Evolutionary conservation across 1,140 invertebrate species (phyloP).

Genomic region (Lethocerus indicus): DNA sequence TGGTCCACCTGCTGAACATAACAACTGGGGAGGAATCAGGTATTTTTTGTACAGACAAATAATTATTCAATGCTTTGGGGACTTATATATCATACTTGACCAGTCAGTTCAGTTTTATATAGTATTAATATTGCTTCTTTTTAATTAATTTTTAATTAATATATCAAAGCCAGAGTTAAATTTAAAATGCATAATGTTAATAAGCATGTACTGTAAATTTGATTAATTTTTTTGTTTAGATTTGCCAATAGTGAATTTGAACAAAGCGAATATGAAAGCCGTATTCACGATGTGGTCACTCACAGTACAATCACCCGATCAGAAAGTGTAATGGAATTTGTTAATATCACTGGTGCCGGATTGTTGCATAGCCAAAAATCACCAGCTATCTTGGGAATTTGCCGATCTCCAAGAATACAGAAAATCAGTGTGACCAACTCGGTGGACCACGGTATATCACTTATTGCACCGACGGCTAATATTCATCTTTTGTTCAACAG

Average conservation of each 20-base stretch:
- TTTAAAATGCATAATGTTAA: too few species aligned
- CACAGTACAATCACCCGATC: constrained; percentile 44
- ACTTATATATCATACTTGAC: too few species aligned
- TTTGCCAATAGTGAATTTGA: constrained; percentile 84
- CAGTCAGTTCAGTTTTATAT: too few species aligned
- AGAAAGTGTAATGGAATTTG: constrained; percentile 63
- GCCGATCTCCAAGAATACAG: constrained; percentile 64
- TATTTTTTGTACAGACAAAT: constrained; percentile 16
- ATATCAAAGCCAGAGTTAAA: too few species aligned
- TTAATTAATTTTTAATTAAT: too few species aligned
- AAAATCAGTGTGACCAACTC: constrained; percentile 69
- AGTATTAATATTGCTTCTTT: too few species aligned
- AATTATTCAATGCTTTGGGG: too few species aligned
- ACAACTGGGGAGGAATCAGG: constrained; percentile 76
- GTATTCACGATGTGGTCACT: constrained; percentile 61
- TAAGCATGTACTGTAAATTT: too few species aligned
- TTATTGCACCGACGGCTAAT: constrained; percentile 69
- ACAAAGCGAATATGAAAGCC: constrained; percentile 60
- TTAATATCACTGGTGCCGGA: constrained; percentile 87
- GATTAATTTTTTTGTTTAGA: constrained; percentile 25
- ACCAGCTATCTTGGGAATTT: constrained; percentile 76
- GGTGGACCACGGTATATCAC: constrained; percentile 81
- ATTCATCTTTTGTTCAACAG: constrained; percentile 26
- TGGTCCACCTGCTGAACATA: constrained; percentile 55
- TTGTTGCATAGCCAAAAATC: constrained; percentile 90